Base-by-base conservation (phyloP, 2,113 vertebrate genomes). In the Callospermophilus lateralis region DNA sequence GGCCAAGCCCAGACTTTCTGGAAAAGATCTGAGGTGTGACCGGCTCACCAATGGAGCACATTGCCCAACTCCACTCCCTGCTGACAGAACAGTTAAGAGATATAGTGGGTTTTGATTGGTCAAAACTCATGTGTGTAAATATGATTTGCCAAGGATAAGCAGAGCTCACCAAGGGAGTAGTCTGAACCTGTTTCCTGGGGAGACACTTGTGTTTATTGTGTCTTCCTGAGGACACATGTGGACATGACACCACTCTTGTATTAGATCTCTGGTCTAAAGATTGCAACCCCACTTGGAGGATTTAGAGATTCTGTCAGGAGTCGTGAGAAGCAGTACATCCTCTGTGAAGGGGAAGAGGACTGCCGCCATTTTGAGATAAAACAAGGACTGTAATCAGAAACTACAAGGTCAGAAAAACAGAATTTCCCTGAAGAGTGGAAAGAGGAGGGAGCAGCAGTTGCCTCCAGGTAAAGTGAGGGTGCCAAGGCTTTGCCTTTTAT, bases 21-120 rank as follows among this genome's bases (percentile, higher is more conserved):
- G 19, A 17, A 15, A 0, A 76, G 37, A 51, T 32, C 34, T 0
- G 1, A 0, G 1, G 5, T 24, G 22, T 61, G 51, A 63, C 28
- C 15, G 26, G 11, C 6, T 70, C 17, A 22, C 3, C 37, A 26
- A 26, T 9, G 37, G 42, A 12, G 8, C 10, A 32, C 10, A 30
- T 76, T 28, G 51, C 80, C 42, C 22, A 28, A 1, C 70, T 84
- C 39, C 76, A 15, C 8, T 39, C 19, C 72, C 39, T 17, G 15
- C 51, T 20, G 78, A 77, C 24, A 74, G 68, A 78, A n/a, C 34
- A 39, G 55, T 42, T n/a, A 42, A 8, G 58, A 37, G 4, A 73
- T 53, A 32, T 53, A 32, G 20, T 26, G 39, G 20, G 39, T 45
- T 95, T 95, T n/a, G 24, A 67, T 3, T 79, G 42, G n/a, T 92